These are phyloP conservation scores for Adoxophyes honmai DNA, from an alignment of 1,140 invertebrate genomes.

Conservation along the genomic window DNA sequence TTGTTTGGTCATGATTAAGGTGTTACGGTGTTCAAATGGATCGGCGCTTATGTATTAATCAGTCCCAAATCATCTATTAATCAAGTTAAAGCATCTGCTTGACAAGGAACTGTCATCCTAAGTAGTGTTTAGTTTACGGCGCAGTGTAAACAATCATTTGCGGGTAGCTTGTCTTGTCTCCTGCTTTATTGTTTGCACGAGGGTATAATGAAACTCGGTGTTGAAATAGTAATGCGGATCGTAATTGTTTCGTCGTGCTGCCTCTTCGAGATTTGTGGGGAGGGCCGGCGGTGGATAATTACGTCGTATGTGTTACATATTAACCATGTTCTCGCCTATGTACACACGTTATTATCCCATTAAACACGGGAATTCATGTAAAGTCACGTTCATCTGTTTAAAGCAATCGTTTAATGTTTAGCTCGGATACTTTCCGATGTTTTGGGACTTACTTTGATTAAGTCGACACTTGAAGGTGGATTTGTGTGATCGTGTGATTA, in stretches of 20 bases:
- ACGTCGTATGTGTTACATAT: neutral
- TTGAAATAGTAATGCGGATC: conserved; percentile 7
- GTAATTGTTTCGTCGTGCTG: conserved; percentile 2
- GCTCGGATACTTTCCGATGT: no score
- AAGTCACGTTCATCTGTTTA: no score
- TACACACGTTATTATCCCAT: neutral
- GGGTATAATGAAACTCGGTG: conserved; percentile 10
- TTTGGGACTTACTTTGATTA: no score
- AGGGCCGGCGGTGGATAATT: neutral
- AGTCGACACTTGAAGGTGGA: no score
- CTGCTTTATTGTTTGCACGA: conserved; percentile 34
- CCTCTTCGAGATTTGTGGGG: neutral
- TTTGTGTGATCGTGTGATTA: no score
- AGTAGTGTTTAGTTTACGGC: conserved; percentile 67
- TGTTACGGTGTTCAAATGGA: conserved; percentile 46
- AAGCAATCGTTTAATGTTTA: no score
- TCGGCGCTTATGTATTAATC: conserved; percentile 60
- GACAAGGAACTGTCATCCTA: conserved; percentile 69
- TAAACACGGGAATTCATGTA: no score
- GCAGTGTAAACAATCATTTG: conserved; percentile 65
- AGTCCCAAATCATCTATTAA: conserved; percentile 69
- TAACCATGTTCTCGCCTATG: neutral
- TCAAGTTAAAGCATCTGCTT: conserved; percentile 71
- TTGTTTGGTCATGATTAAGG: conserved; percentile 48
- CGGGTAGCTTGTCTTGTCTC: conserved; percentile 51